Base-by-base conservation (phyloP, 2,888 invertebrate genomes). In the Drosophila lacicola region DNA sequence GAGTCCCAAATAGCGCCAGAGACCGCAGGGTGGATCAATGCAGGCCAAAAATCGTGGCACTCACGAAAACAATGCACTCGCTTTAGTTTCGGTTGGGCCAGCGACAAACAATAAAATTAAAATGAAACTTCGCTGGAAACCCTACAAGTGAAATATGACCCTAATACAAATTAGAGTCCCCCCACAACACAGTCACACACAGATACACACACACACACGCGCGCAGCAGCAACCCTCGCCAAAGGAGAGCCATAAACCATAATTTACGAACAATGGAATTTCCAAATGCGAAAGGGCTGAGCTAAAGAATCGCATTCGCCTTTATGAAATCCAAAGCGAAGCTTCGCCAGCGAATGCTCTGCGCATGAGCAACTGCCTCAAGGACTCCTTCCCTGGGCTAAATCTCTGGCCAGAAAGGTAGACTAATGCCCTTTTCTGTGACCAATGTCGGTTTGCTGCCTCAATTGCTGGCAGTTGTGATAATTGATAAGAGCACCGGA, bases 71-170 rank as follows among this genome's bases (percentile, higher is more conserved):
- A 69, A 82, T 72, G 74, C 72, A 74, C 54, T 78, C 66, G 75
- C 55, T 65, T 73, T 57, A 45, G 72, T 73, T 61, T 57, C 55
- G 53, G 60, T 70, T 62, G 25, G 55, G 47, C 44, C 62, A 55
- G 71, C 67, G 72, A 77, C 63, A 65, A 21, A 84, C 78, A 90
- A 89, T 89, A 88, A 85, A 87, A 85, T 81, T 81, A 79, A 87
- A 84, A 86, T 84, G 89, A 87, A 88, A 88, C 88, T 91, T 90
- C 88, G 78, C 76, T 88, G 82, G 90, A 91, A 91, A 84, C 91
- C 91, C 84, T 90, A 88, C 87, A 90, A 91, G 83, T 91, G 91
- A 91, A 91, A 91, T 91, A 91, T 90, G 91, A 91, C 89, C 88
- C 90, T 88, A 90, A 90, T 90, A 90, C 83, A 90, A 82, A 81